A percentile compares a stretch with the other conserved stretches of the same genome.
phyloP scores from a whole-genome alignment of 53 echinoderm and acorn worm genomes.

The Arbacia lixula region DNA sequence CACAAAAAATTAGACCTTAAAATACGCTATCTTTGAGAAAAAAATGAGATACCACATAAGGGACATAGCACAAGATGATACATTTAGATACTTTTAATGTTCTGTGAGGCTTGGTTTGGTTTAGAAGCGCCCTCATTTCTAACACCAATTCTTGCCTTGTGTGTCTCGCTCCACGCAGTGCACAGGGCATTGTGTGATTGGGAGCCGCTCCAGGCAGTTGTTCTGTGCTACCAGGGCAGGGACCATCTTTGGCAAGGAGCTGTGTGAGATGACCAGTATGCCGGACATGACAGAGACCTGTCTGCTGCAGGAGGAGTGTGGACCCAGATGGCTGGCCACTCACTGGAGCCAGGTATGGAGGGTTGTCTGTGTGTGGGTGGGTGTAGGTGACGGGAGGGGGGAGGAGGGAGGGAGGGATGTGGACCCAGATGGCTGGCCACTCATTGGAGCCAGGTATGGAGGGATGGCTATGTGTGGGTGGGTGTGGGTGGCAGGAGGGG shows the following conservation, averaged over 20 bases:
- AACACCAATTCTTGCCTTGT: too few relatives aligned
- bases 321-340: slow-evolving; percentile 75
- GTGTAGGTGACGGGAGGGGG: not conserved
- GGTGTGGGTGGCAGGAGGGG: not conserved
- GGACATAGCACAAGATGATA: too few relatives aligned
- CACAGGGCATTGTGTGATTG: slow-evolving; percentile 81
- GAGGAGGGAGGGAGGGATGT: slow-evolving; percentile 52
- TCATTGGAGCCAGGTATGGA: slow-evolving; percentile 87
- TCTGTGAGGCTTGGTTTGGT: too few relatives aligned
- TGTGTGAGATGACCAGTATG: slow-evolving; percentile 65
- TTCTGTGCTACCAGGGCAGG: slow-evolving; percentile 73
- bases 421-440: slow-evolving; percentile 77
- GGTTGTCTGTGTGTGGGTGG: not conserved
- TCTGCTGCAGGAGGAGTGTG: slow-evolving; percentile 66
- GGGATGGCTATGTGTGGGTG: not conserved
- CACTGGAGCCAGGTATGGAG: slow-evolving; percentile 87
- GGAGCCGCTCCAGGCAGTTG: slow-evolving; percentile 73
- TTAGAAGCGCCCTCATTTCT: too few relatives aligned
- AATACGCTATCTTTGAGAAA: too few relatives aligned
- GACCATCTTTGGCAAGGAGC: slow-evolving; percentile 62
- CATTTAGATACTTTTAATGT: too few relatives aligned
- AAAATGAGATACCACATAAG: too few relatives aligned
- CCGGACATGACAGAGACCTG: slow-evolving; percentile 74
- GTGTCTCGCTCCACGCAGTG: too few relatives aligned
- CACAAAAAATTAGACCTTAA: too few relatives aligned